These are phyloP conservation scores for Oreocharis arfaki DNA, from an alignment of 2,113 vertebrate genomes.

Conservation along the genomic window DNA sequence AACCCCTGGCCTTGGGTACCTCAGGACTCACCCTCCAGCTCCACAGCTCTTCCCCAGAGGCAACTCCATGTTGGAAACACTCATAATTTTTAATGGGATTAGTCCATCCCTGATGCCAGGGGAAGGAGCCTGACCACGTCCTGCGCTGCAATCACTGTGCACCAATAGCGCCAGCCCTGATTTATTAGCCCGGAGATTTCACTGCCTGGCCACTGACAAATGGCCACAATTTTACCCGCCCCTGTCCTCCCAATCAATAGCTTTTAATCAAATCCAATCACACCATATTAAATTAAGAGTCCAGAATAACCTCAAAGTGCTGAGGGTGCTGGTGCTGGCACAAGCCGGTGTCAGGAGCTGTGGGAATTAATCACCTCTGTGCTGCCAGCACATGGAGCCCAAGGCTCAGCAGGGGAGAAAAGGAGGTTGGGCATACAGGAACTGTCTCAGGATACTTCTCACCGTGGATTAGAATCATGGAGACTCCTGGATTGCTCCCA, in stretches of 20 bases:
- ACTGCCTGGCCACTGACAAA: slow-evolving; percentile 60
- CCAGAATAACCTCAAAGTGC: slow-evolving; percentile 6
- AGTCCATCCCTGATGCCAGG: slow-evolving; percentile 22
- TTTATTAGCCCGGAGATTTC: slow-evolving; percentile 62
- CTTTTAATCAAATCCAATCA: slow-evolving; percentile 69
- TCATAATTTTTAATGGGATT: slow-evolving; percentile 6
- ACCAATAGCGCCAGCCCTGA: neutral
- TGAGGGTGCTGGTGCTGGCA: neutral
- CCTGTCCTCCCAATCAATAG: slow-evolving; percentile 52
- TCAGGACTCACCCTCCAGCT: neutral
- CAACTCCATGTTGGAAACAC: neutral
- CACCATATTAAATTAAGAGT: slow-evolving; percentile 65
- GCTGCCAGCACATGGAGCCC: neutral
- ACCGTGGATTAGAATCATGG: neutral
- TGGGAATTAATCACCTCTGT: neutral
- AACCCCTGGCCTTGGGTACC: neutral
- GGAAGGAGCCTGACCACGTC: neutral
- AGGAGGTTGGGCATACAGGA: neutral
- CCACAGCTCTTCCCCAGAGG: neutral
- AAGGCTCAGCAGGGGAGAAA: neutral
- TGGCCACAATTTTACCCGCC: slow-evolving; percentile 50
- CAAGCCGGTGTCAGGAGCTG: neutral
- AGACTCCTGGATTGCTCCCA: neutral
- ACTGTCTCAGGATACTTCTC: neutral
- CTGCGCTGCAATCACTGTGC: neutral